A percentile compares a stretch with the other conserved stretches of the same genome.
Evolutionary conservation across 2,113 vertebrate genomes (phyloP).

Genomic region (Syngnathus typhle): DNA sequence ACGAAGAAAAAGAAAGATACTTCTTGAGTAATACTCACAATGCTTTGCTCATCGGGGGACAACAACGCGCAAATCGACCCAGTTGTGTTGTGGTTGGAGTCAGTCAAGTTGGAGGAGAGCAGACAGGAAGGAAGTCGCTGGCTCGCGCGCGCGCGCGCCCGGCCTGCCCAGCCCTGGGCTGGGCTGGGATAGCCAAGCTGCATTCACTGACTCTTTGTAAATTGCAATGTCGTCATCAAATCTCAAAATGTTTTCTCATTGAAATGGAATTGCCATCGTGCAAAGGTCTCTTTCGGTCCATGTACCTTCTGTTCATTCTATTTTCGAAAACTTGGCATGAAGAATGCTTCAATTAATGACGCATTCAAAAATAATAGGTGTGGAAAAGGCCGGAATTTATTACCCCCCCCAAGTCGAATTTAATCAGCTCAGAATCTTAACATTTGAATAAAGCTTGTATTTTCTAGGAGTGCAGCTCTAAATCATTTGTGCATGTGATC

Average conservation of each 20-base stretch:
- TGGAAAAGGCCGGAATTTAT: too few species aligned
- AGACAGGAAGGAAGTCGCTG: slow-evolving; percentile 42
- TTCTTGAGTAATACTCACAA: slow-evolving; percentile 36
- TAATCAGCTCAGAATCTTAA: not conserved
- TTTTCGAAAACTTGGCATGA: too few species aligned
- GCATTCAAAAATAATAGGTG: too few species aligned
- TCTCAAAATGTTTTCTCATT: not conserved
- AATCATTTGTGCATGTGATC: slow-evolving; percentile 33
- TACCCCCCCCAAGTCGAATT: not conserved
- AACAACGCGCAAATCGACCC: not conserved
- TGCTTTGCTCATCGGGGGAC: slow-evolving; percentile 25
- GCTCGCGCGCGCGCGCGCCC: too few species aligned
- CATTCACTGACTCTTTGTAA: slow-evolving; percentile 35
- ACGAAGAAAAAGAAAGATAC: too few species aligned
- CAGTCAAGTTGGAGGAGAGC: slow-evolving; percentile 30
- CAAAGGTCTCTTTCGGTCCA: too few species aligned
- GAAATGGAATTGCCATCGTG: not conserved
- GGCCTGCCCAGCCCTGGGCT: too few species aligned
- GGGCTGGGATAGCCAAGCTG: slow-evolving; percentile 11
- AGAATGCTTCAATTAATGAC: too few species aligned
- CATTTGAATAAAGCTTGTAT: not conserved
- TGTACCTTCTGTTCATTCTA: too few species aligned
- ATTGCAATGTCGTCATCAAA: not conserved
- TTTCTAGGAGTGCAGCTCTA: not conserved
- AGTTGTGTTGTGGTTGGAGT: slow-evolving; percentile 3